phyloP scores from a whole-genome alignment of 2,888 invertebrate species.

The Sipunculus nudus region DNA sequence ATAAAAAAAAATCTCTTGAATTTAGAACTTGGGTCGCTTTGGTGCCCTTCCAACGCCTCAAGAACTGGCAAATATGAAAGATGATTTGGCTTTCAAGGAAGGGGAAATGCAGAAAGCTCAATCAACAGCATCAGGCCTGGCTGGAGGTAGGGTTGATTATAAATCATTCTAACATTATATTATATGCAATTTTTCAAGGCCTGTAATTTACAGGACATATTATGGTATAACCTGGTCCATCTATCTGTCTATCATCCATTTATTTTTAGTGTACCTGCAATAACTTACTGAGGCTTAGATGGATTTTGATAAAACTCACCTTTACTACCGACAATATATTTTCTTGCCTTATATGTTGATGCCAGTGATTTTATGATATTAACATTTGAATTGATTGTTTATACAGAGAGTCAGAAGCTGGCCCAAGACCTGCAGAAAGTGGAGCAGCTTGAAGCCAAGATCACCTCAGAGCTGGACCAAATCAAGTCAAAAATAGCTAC shows the following conservation, averaged over 20 bases:
- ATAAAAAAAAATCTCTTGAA: too few species aligned
- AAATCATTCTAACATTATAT: too few species aligned
- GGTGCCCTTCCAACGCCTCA: conserved; percentile 64
- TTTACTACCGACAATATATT: too few species aligned
- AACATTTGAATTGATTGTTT: conserved; percentile 45
- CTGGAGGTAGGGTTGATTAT: conserved; percentile 57
- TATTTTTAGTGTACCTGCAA: too few species aligned
- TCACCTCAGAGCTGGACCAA: conserved; percentile 70
- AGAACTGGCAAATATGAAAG: conserved; percentile 67
- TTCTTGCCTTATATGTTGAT: too few species aligned
- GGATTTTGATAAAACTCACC: too few species aligned
- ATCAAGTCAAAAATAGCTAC: conserved; percentile 68
- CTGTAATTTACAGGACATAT: too few species aligned
- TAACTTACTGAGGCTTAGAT: too few species aligned
- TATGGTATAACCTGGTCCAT: too few species aligned
- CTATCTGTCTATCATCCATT: too few species aligned
- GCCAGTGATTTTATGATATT: too few species aligned
- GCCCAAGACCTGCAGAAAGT: conserved; percentile 68
- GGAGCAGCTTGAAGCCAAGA: conserved; percentile 76
- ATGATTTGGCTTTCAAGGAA: conserved; percentile 70
- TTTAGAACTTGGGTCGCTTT: conserved; percentile 57
- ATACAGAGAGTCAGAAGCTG: conserved; percentile 72
- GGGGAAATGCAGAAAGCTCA: conserved; percentile 73
- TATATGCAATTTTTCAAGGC: too few species aligned
- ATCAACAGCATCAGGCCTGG: conserved; percentile 74